Evolutionary conservation across 2,113 vertebrate genomes (phyloP).

Genomic region (Gymnarchus niloticus): DNA sequence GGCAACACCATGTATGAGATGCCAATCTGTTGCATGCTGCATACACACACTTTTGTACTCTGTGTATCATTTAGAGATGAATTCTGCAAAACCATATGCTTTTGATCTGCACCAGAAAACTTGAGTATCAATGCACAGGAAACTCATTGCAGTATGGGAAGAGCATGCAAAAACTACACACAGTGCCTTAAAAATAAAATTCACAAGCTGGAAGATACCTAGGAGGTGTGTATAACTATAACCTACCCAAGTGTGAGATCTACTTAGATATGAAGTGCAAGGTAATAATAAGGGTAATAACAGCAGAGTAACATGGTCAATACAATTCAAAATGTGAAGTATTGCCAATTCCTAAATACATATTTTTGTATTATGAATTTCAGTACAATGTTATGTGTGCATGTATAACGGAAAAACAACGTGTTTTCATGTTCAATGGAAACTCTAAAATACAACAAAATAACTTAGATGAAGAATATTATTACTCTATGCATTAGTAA

Average conservation of each 20-base stretch:
- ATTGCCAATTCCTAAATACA: neutral
- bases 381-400: no score
- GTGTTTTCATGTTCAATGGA: no score
- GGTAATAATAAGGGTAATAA: neutral
- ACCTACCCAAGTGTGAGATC: neutral
- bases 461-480: neutral
- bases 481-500: neutral
- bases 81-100: neutral
- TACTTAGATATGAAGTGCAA: neutral
- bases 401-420: no score
- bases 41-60: neutral
- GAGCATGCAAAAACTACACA: neutral
- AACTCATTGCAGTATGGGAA: neutral
- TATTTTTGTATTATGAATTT: neutral
- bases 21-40: neutral
- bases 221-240: neutral
- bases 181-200: neutral
- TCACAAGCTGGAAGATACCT: neutral
- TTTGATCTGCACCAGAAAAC: neutral
- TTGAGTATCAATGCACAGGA: neutral
- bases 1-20: neutral
- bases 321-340: neutral
- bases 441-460: neutral
- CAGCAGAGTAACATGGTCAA: no score
- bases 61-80: neutral